Evolutionary conservation across 2,113 vertebrate species (phyloP).

Genomic region (Hucho hucho): DNA sequence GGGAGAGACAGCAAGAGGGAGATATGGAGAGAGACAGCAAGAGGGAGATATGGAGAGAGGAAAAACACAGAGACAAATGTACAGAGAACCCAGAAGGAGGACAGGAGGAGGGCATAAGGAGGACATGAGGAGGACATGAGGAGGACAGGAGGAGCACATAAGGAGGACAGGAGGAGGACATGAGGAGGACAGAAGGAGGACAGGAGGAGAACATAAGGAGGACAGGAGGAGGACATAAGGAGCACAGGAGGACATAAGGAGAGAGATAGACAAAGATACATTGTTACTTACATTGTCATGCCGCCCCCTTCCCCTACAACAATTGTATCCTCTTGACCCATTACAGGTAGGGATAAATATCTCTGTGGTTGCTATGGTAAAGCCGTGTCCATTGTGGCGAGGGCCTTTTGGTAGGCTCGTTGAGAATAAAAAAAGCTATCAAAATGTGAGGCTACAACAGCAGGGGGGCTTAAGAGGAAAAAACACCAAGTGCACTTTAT

Average conservation of each 20-base stretch:
- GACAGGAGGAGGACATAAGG: no score
- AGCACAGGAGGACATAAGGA: neutral
- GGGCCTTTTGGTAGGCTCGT: conserved; percentile 1
- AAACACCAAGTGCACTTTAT: no score
- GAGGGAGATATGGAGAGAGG: no score
- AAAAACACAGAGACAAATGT: neutral
- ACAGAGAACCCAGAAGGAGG: neutral
- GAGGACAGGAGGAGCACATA: no score
- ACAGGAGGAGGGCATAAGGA: no score
- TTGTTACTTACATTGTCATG: no score
- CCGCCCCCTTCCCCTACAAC: neutral
- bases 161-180: no score
- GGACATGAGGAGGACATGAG: no score
- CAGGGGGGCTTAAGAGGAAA: neutral
- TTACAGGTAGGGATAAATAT: neutral
- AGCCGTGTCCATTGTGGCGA: conserved; percentile 1
- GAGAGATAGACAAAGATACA: neutral
- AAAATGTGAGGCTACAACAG: neutral
- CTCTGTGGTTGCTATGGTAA: conserved; percentile 16
- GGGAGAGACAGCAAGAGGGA: neutral
- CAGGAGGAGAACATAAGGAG: no score
- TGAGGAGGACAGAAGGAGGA: no score
- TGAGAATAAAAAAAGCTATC: neutral
- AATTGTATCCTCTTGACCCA: neutral
- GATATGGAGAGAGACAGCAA: rapidly evolving